Evolutionary conservation across 2,888 invertebrate genomes (phyloP), one percentile per base, ranked within the genome.

Genomic region (Phortica okadai): DNA sequence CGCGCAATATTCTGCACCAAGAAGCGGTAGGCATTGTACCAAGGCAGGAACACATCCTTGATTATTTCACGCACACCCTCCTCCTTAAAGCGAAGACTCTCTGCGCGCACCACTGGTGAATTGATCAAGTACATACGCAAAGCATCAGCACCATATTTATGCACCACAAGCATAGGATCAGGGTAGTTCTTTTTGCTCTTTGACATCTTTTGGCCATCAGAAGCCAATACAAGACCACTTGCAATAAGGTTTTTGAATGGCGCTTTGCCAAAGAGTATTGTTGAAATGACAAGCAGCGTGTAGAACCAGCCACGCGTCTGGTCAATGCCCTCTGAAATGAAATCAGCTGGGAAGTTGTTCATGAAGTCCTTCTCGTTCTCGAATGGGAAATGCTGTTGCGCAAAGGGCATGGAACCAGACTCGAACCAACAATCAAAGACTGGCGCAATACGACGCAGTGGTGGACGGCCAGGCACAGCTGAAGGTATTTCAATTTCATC

Each of bases 381-480:
- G 91, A 99, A 99, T 0, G 99, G 99, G 91, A 97, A 99, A 92
- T 99, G 98, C 84, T 95, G 94, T 90, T 98, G 98, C 0, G 98
- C 99, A 89, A 98, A 99, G 0, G 99, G 99, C 99, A 99, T 99
- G 25, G 98, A 97, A 5, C 99, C 99, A 0, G 98, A 98, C 91
- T 99, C 99, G 92, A 99, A 99, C 99, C 99, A 99, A 90, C 99
- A 99, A 92, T 99, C 99, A 92, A 99, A 99, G 0, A 99, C 99
- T 92, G 99, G 98, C 0, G 95, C 90, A 5, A 99, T 95, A 75
- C 99, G 94, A 80, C 93, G 94, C 45, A 99, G 92, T 11, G 96
- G 96, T 4, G 98, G 97, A 77, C 95, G 94, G 6, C 98, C 98
- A 0, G 95, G 94, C 54, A 95, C 93, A 74, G 93, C 93, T 0